Percentiles rank a stretch among this genome's conserved stretches.
Evolutionary conservation across 2,888 invertebrate species (phyloP).

Genomic region (Brachyopa scutellaris): DNA sequence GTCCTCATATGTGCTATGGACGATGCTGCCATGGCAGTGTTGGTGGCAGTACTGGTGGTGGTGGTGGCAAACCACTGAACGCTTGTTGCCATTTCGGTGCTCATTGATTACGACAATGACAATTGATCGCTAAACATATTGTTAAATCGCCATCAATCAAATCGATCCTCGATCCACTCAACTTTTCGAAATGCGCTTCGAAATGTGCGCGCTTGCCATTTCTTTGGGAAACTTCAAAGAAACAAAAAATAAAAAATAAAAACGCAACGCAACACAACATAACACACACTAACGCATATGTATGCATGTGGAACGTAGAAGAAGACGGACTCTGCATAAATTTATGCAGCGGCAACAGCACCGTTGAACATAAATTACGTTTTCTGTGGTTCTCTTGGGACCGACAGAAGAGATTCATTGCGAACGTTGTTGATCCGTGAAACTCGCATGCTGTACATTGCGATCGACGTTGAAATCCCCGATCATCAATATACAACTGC

Average conservation of each 20-base stretch:
- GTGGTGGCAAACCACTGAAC: constrained; percentile 64
- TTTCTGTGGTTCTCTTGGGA: constrained; percentile 65
- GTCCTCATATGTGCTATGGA: constrained; percentile 33
- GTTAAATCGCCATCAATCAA: constrained; percentile 82
- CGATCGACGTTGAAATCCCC: constrained; percentile 58
- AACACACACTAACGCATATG: constrained; percentile 1
- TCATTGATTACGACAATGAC: constrained; percentile 74
- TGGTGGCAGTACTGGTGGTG: constrained; percentile 9
- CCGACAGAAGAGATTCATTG: constrained; percentile 69
- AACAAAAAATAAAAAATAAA: neutral
- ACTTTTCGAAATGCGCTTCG: constrained; percentile 15
- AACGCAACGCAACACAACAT: constrained; percentile 7
- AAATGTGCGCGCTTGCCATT: constrained; percentile 17
- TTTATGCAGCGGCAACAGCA: constrained; percentile 72
- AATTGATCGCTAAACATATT: constrained; percentile 80
- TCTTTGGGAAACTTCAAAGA: constrained; percentile 9
- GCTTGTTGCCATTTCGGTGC: constrained; percentile 70
- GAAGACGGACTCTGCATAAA: constrained; percentile 66
- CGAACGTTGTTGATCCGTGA: constrained; percentile 69
- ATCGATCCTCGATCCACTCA: constrained; percentile 62
- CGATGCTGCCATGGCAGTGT: constrained; percentile 42
- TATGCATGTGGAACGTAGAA: constrained; percentile 63
- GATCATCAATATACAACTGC: constrained; percentile 52
- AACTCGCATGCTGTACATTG: constrained; percentile 66
- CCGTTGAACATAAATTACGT: constrained; percentile 72